Conservation (phyloP, 2,113 vertebrate species). For the Alexandromys fortis region DNA sequence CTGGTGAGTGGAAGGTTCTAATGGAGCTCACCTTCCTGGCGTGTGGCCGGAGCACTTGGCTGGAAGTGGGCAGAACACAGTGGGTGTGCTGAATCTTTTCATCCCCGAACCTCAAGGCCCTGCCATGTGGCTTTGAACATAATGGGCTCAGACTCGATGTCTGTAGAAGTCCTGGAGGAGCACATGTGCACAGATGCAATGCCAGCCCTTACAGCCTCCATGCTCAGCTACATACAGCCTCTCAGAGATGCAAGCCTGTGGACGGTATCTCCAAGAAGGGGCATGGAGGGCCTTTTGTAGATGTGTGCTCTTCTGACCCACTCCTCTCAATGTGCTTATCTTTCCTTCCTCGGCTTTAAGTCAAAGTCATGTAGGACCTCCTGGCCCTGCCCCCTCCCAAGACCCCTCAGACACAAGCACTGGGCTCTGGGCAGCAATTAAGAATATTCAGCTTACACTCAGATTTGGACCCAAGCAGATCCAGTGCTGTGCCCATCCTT, state of each 20-base stretch:
- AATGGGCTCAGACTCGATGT: background rate
- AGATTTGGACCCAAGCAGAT: background rate
- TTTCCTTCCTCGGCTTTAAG: background rate
- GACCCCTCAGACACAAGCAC: fast-evolving
- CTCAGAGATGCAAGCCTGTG: background rate
- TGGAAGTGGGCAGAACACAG: background rate
- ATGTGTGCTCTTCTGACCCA: fast-evolving
- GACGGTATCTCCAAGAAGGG: too few species aligned
- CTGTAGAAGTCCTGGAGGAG: background rate
- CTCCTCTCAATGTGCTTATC: fast-evolving
- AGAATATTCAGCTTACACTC: background rate
- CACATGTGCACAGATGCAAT: background rate
- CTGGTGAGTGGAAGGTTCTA: background rate
- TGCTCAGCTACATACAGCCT: fast-evolving
- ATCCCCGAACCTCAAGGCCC: background rate
- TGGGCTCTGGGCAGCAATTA: background rate
- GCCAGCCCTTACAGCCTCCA: background rate
- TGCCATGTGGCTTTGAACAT: fast-evolving
- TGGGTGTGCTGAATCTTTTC: fast-evolving
- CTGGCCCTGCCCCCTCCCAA: background rate
- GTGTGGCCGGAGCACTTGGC: fast-evolving
- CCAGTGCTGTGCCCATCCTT: background rate
- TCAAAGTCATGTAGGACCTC: fast-evolving
- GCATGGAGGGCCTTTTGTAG: background rate
- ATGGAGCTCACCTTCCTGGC: fast-evolving